phyloP scores from a whole-genome alignment of 2,797 vertebrate species.

The Tokudaia muenninki region DNA sequence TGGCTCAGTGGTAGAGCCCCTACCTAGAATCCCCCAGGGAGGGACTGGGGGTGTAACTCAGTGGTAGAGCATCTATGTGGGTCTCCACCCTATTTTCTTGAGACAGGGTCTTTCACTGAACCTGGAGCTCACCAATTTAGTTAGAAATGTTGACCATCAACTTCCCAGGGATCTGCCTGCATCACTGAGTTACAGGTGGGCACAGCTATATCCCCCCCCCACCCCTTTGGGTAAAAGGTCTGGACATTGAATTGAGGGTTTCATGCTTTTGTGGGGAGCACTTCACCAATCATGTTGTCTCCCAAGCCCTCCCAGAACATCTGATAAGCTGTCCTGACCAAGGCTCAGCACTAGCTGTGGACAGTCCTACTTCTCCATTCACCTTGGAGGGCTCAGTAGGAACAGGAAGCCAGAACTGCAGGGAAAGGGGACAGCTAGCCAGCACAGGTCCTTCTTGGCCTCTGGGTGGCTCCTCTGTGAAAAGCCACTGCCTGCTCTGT shows the following conservation, averaged over 20 bases:
- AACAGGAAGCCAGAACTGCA: background rate
- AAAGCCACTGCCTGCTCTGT: slow-evolving; percentile 80
- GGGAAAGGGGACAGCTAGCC: background rate
- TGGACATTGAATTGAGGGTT: background rate
- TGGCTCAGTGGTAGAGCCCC: background rate
- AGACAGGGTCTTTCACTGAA: background rate
- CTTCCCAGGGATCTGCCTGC: background rate
- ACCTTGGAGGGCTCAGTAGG: background rate
- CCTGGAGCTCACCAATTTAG: background rate
- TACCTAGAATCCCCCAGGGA: background rate
- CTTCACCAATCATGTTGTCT: background rate
- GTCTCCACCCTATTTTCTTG: background rate
- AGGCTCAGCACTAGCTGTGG: background rate
- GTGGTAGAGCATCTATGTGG: background rate
- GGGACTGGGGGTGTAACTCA: background rate
- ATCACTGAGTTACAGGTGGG: background rate
- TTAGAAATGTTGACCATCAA: background rate
- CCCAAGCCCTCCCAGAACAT: background rate
- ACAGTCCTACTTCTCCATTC: background rate
- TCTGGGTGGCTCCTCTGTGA: slow-evolving; percentile 83
- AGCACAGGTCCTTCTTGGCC: background rate
- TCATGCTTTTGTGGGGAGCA: background rate
- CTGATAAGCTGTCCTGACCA: background rate
- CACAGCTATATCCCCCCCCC: no score
- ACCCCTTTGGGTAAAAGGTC: background rate